Base-by-base conservation (phyloP, 1,140 invertebrate genomes). In the Nylanderia fulva region DNA sequence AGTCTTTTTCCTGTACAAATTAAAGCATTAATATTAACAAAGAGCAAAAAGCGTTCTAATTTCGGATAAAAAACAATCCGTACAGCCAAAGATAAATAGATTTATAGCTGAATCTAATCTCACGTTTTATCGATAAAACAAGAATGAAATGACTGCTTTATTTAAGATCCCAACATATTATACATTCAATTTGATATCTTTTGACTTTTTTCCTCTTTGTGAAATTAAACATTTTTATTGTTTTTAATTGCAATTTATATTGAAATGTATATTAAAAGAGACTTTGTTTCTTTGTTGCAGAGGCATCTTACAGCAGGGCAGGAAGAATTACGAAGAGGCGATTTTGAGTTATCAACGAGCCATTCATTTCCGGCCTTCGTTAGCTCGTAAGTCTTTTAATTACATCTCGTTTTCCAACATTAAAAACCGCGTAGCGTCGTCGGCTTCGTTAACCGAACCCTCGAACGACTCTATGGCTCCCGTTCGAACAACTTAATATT, bases 261-360 rank as follows among this genome's bases (percentile, higher is more conserved):
- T 61, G 15, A 7, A 77, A 48, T 3, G 9, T 21, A 6, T 56
- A 58, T 42, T 79, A 54, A 80, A 71, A 71, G 29, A 2, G 15
- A 27, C 24, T 58, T 18, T 21, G 15, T 86, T 68, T 84, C 27
- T 64, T 18, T 90, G 71, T 97, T 97, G 64, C 96, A 99, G 98
- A 92, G 99, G 99, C 79, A 98, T 99, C 91, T 95, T 99, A 90
- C 96, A 98, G 89, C 98, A 99, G 95, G 98, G 98, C 88, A 97
- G 98, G 95, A 97, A 97, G 91, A 96, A 98, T 90, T 97, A 97
- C 92, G 96, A 98, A 89, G 98, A 99, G 93, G 98, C 99, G 61
- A 97, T 99, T 87, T 96, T 97, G 92, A 98, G 98, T 94, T 99
- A 99, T 95, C 97, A 98, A 93, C 96, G 97, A 80, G 99, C 99